Evolutionary conservation across 2,113 vertebrate genomes (phyloP).

Genomic region (Ornithorhynchus anatinus): DNA sequence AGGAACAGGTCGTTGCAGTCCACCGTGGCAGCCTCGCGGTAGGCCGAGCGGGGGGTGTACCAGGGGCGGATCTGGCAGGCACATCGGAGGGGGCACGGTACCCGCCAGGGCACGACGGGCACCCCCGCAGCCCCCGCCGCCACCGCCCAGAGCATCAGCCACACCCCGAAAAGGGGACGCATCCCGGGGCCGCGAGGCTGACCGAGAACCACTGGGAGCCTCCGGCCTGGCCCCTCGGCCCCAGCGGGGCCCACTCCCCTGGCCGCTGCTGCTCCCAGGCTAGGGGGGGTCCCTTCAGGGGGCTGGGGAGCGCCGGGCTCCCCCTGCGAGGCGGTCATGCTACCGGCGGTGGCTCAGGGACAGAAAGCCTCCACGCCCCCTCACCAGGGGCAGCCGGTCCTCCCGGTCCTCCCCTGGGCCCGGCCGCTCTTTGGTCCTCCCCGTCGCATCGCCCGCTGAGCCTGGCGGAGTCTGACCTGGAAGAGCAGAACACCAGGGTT

Average conservation of each 20-base stretch:
- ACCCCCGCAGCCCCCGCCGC: slow-evolving; percentile 64
- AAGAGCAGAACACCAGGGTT: slow-evolving; percentile 14
- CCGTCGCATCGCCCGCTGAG: not conserved
- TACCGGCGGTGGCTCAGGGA: not conserved
- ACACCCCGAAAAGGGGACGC: slow-evolving; percentile 67
- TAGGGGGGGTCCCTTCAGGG: slow-evolving; percentile 18
- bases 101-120: slow-evolving; percentile 85
- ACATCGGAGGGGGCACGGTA: slow-evolving; percentile 81
- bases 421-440: not conserved
- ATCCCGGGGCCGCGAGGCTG: slow-evolving; percentile 50
- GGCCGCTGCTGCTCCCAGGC: not conserved
- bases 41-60: slow-evolving; percentile 88
- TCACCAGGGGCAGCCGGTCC: not conserved
- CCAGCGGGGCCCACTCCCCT: no score
- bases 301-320: not conserved
- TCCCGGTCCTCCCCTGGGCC: not conserved
- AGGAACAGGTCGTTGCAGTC: slow-evolving; percentile 90
- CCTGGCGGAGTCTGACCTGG: slow-evolving; percentile 34
- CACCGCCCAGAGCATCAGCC: slow-evolving; percentile 76
- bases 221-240: no score
- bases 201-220: not conserved
- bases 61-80: slow-evolving; percentile 91
- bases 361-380: not conserved
- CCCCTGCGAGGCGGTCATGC: slow-evolving; percentile 22
- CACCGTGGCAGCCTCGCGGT: slow-evolving; percentile 88